Conservation (phyloP, 1,140 invertebrate species). For the Delia radicum region DNA sequence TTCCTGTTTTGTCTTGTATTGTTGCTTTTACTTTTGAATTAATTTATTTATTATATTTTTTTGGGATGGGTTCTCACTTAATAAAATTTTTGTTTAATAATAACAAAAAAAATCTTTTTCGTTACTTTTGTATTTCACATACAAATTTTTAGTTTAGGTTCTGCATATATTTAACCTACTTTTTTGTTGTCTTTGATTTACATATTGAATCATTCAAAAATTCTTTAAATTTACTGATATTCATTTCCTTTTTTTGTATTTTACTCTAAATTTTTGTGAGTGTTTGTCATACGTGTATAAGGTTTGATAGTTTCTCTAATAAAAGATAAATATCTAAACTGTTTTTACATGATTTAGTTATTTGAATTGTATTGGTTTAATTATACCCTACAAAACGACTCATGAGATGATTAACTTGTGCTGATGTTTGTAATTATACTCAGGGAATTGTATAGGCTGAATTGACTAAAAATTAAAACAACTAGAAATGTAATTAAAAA, state of each 20-base stretch:
- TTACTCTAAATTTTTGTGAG: conserved; percentile 7
- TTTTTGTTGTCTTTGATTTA: conserved; percentile 11
- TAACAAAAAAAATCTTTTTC: background rate
- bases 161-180: conserved; percentile 21
- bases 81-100: background rate
- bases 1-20: background rate
- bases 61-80: background rate
- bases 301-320: background rate
- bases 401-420: no score
- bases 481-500: no score
- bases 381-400: no score
- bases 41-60: background rate
- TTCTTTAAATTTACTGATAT: background rate
- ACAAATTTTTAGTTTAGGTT: background rate
- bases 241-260: background rate
- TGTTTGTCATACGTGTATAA: background rate
- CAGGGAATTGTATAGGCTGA: no score
- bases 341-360: background rate
- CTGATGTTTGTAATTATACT: no score
- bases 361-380: no score
- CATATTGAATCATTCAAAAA: background rate
- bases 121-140: background rate
- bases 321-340: background rate
- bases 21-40: background rate
- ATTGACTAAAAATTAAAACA: no score